Evolutionary conservation across 2,888 invertebrate species (phyloP), one percentile per base, ranked within the genome.

Genomic region (Scaptomyza cyrtandrae): DNA sequence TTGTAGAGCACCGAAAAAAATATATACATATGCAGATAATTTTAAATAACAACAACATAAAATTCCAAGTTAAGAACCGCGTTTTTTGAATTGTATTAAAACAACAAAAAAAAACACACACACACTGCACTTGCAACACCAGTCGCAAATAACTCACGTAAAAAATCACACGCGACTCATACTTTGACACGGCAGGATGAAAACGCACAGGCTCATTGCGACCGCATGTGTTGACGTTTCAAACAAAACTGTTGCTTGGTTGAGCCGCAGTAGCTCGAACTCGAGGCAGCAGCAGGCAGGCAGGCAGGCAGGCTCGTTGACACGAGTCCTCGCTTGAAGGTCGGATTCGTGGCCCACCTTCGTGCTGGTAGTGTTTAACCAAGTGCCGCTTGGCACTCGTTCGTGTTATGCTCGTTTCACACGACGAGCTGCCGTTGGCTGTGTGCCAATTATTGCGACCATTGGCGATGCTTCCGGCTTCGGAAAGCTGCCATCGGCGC

Each of bases 171-270:
- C 65, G 48, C 78, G 70, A 55, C 54, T 29, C 39, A 62, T 61
- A 55, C 56, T 49, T 57, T 29, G 48, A 65, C 59, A 49, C 61
- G 58, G 41, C 19, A 46, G 27, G 33, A 55, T 14, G n/a, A 45
- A 13, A 39, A 37, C 72, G 56, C 50, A 24, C 52, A 53, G 71
- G 52, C 57, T 52, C 71, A 75, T 75, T 71, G 71, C 71, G 70
- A 84, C 86, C 80, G 80, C 66, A 73, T 80, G 75, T 82, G 88
- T 84, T 86, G 73, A 86, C 83, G 86, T 73, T 84, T 78, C 75
- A 73, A 88, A 82, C 80, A 83, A 80, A 84, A 84, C 84, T 84
- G 84, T 82, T 82, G 82, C 82, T 71, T 69, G 59, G 59, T 35
- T 44, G 48, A 46, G 52, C 43, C 19, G 19, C 56, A 11, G 39